Evolutionary conservation across 1,140 invertebrate genomes (phyloP).

Genomic region (Diorhabda carinulata): DNA sequence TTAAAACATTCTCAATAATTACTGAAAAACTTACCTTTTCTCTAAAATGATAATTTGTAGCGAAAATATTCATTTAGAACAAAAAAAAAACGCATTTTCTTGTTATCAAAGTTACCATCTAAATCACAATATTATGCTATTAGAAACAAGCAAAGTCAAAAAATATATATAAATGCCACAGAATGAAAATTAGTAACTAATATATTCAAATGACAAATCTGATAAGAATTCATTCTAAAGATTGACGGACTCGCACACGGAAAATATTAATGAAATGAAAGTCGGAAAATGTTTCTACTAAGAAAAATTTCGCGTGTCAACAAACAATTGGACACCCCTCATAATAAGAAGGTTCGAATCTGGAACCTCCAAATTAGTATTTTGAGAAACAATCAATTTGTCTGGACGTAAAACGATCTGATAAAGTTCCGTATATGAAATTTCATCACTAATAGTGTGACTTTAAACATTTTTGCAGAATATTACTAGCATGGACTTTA

Average conservation of each 20-base stretch:
- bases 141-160: neutral
- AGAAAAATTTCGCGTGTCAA: conserved; percentile 12
- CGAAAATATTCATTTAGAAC: too few species aligned
- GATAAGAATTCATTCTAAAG: neutral
- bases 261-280: conserved; percentile 1
- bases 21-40: too few species aligned
- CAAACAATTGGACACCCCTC: conserved; percentile 5
- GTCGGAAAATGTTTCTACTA: neutral
- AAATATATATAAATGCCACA: neutral
- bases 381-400: conserved; percentile 19
- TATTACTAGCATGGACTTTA: neutral
- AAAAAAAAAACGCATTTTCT: neutral
- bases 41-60: too few species aligned
- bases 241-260: too few species aligned
- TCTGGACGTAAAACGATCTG: conserved; percentile 12
- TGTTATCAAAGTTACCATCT: neutral
- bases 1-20: too few species aligned
- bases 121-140: neutral
- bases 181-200: neutral
- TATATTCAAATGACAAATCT: neutral
- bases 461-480: conserved; percentile 14
- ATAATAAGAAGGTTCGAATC: conserved; percentile 14
- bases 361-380: conserved; percentile 7
- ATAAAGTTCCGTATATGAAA: conserved; percentile 14
- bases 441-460: conserved; percentile 16